Percentiles rank a stretch among this genome's conserved stretches.
These are phyloP conservation scores for Syritta pipiens DNA, from an alignment of 2,888 invertebrate genomes.

Conservation along the genomic window DNA sequence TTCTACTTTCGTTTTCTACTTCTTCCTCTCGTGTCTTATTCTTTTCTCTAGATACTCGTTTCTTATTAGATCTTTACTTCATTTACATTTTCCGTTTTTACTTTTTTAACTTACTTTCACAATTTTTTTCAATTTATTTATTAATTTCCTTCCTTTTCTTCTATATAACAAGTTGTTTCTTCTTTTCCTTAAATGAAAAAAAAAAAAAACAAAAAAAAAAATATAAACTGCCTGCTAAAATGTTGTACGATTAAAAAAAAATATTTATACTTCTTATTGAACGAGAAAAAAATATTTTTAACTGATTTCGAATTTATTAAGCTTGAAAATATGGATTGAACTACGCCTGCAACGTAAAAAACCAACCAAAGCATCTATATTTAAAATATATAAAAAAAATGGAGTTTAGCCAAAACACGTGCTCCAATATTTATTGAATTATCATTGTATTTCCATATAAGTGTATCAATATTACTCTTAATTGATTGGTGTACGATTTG, in stretches of 20 bases:
- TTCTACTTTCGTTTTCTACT: constrained; percentile 13
- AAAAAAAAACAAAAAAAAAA: constrained; percentile 21
- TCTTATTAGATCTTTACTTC: not conserved
- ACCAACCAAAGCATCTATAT: constrained; percentile 71
- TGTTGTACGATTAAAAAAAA: constrained; percentile 62
- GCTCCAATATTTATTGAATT: constrained; percentile 71
- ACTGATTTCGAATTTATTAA: constrained; percentile 69
- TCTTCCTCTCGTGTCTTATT: constrained; percentile 33
- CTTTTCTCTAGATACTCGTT: constrained; percentile 14
- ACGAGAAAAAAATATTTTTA: constrained; percentile 68
- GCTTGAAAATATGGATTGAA: constrained; percentile 75
- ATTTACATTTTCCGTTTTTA: constrained; percentile 14
- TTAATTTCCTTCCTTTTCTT: constrained; percentile 38
- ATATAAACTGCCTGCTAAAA: constrained; percentile 62
- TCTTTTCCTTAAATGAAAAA: constrained; percentile 29
- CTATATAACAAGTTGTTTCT: constrained; percentile 37
- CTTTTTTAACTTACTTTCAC: not conserved
- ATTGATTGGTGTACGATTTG: constrained; percentile 68
- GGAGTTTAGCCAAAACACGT: constrained; percentile 75
- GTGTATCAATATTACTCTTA: constrained; percentile 66
- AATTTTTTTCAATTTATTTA: not conserved
- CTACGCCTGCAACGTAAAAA: constrained; percentile 74
- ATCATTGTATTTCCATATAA: constrained; percentile 68
- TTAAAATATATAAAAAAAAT: constrained; percentile 66
- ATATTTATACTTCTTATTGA: constrained; percentile 63